These are phyloP conservation scores for Junonia oenone DNA, from an alignment of 2,888 invertebrate genomes.

Conservation along the genomic window DNA sequence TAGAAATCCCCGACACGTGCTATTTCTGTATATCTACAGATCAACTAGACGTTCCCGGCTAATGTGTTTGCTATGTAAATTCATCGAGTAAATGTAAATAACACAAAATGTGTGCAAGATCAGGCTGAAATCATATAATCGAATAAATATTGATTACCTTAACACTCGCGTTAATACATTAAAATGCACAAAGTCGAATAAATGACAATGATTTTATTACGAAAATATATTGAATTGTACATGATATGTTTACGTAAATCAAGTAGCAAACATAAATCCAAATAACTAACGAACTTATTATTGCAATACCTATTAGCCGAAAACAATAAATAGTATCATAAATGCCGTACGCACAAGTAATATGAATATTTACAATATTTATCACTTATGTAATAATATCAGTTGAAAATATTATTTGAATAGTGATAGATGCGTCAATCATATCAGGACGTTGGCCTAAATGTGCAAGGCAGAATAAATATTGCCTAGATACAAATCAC, in stretches of 20 bases:
- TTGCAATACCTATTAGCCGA: too few species aligned
- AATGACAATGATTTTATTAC: too few species aligned
- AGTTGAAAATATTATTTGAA: not conserved
- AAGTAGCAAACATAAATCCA: too few species aligned
- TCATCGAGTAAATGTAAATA: conserved; percentile 1
- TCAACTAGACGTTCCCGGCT: not conserved
- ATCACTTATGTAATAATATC: not conserved
- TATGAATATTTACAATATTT: not conserved
- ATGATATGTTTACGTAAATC: too few species aligned
- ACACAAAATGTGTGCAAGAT: not conserved
- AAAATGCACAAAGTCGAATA: not conserved
- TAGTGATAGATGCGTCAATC: conserved; percentile 4
- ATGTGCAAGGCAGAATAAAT: not conserved
- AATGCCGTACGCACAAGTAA: too few species aligned
- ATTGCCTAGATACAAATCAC: not conserved
- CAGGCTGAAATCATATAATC: not conserved
- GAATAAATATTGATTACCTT: not conserved
- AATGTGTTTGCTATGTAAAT: conserved; percentile 3
- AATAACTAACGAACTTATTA: too few species aligned
- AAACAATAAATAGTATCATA: too few species aligned
- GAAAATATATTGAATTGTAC: too few species aligned
- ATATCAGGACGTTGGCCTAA: conserved; percentile 13
- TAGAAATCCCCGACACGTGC: not conserved
- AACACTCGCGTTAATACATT: not conserved
- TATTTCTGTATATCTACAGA: conserved; percentile 1